Conservation (phyloP, 2,113 vertebrate genomes). For the Phylloscopus trochilus region DNA sequence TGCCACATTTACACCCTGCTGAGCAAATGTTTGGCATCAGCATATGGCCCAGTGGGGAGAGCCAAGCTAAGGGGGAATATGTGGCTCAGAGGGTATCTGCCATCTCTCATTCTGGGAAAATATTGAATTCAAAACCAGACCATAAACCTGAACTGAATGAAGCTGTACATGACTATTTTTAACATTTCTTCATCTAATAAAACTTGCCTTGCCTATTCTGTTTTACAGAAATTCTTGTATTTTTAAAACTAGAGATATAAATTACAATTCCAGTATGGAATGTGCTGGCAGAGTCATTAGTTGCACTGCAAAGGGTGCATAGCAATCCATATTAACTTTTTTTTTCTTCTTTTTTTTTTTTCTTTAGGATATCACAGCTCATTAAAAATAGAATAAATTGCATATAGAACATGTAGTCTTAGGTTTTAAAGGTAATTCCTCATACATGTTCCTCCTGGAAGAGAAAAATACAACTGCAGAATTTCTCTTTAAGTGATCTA, state of each 20-base stretch:
- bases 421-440: neutral
- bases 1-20: neutral
- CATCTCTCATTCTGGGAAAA: neutral
- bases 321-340: neutral
- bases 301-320: neutral
- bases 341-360: neutral
- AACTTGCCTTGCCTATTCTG: neutral
- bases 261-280: neutral
- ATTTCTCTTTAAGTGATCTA: neutral
- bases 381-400: neutral
- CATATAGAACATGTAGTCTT: neutral
- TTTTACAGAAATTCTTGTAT: neutral
- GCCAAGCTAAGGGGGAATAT: rapidly evolving
- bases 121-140: neutral
- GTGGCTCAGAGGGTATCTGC: neutral
- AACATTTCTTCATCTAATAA: neutral
- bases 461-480: neutral
- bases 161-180: neutral
- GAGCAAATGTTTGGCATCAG: neutral
- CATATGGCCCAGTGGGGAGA: neutral
- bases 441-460: neutral
- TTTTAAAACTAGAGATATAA: neutral
- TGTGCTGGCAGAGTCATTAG: neutral
- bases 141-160: neutral
- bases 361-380: neutral